Percentiles rank a stretch among this genome's conserved stretches.
Evolutionary conservation across 2,113 vertebrate genomes (phyloP).

Genomic region (Colistium nudipinnis): DNA sequence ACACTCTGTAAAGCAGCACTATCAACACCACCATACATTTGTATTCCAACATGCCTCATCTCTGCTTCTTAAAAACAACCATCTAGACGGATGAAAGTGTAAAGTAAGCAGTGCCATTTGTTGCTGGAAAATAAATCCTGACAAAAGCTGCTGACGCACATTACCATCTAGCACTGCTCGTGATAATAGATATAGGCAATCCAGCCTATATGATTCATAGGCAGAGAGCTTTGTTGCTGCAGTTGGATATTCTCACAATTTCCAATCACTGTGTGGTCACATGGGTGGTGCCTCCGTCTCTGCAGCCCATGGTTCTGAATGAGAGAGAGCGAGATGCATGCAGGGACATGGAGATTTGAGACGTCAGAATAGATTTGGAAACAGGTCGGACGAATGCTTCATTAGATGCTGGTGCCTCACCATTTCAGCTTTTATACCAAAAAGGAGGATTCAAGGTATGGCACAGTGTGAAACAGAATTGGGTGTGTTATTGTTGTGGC

Average conservation of each 20-base stretch:
- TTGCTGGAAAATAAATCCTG: too few species aligned
- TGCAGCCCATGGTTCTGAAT: conserved; percentile 35
- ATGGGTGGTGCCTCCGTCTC: conserved; percentile 13
- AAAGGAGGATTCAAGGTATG: neutral
- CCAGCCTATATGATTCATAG: neutral
- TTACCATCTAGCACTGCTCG: neutral
- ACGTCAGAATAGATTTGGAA: conserved; percentile 44
- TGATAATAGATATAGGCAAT: conserved; percentile 17
- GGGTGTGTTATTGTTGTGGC: too few species aligned
- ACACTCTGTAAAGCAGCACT: too few species aligned
- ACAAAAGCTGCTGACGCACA: neutral
- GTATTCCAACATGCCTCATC: neutral
- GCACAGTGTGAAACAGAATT: too few species aligned
- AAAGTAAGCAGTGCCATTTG: too few species aligned
- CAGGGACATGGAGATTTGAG: conserved; percentile 35
- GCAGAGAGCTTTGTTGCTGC: neutral
- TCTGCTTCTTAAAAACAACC: neutral
- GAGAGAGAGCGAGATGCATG: conserved; percentile 3
- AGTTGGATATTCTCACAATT: conserved; percentile 8
- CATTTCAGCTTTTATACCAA: conserved; percentile 19
- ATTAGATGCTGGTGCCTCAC: conserved; percentile 12
- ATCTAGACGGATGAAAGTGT: neutral
- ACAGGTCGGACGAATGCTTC: conserved; percentile 29
- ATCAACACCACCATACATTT: too few species aligned
- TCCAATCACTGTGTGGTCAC: conserved; percentile 17